A percentile compares a stretch with the other conserved stretches of the same genome.
Evolutionary conservation across 2,113 vertebrate genomes (phyloP).

Genomic region (Amazona vittata): DNA sequence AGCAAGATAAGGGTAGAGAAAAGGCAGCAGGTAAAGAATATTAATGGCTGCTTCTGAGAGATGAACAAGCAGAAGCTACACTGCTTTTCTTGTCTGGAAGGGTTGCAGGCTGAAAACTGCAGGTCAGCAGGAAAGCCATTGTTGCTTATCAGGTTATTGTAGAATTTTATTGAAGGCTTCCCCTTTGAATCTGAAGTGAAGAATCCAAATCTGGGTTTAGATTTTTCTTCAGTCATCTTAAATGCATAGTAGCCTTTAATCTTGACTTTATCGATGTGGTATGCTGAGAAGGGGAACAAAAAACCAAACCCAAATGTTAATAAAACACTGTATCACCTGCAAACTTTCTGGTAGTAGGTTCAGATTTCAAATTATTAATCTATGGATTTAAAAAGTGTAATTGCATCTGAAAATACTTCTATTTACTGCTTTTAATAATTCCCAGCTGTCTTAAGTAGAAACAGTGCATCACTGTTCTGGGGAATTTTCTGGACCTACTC

Average conservation of each 20-base stretch:
- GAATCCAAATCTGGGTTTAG: conserved; percentile 84
- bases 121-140: conserved; percentile 77
- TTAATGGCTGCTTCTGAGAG: conserved; percentile 80
- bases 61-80: conserved; percentile 81
- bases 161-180: conserved; percentile 84
- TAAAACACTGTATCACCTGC: background rate
- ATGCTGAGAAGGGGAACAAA: conserved; percentile 74
- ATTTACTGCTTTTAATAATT: background rate
- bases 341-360: background rate
- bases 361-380: background rate
- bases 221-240: conserved; percentile 86
- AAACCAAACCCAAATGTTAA: background rate
- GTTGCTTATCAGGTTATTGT: conserved; percentile 81
- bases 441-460: background rate
- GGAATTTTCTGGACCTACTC: background rate
- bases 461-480: background rate
- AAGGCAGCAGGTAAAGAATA: conserved; percentile 87
- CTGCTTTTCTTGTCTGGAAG: background rate
- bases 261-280: conserved; percentile 84
- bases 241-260: conserved; percentile 91
- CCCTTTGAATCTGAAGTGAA: conserved; percentile 86
- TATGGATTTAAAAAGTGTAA: background rate
- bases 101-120: conserved; percentile 43
- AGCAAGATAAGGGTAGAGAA: conserved; percentile 79
- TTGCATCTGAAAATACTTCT: background rate